Conservation (phyloP, 2,888 invertebrate species). For the Tetheella fluctuosa region DNA sequence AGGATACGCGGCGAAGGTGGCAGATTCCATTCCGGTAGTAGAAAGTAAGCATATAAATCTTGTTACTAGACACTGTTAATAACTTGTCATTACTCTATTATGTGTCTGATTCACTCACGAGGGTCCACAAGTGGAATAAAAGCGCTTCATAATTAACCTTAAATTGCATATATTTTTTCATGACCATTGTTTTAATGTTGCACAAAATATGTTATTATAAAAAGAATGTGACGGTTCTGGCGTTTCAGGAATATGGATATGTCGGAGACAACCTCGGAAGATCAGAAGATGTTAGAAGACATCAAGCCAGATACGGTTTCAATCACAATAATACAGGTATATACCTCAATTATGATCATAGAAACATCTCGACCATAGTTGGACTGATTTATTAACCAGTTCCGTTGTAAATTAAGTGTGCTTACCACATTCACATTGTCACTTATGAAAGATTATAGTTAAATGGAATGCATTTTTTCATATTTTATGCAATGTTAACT, state of each 20-base stretch:
- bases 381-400: too few species aligned
- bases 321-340: constrained; percentile 76
- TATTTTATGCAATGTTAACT: too few species aligned
- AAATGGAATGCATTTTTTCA: too few species aligned
- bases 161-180: too few species aligned
- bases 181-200: constrained; percentile 18
- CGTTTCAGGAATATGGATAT: constrained; percentile 58
- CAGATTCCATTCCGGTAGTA: constrained; percentile 91
- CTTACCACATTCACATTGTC: too few species aligned
- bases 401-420: too few species aligned
- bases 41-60: constrained; percentile 61
- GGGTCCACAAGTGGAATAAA: too few species aligned
- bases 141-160: too few species aligned
- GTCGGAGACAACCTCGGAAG: constrained; percentile 44
- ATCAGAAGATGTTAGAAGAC: constrained; percentile 63
- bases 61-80: too few species aligned
- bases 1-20: constrained; percentile 98
- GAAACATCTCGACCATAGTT: not conserved
- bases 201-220: not conserved
- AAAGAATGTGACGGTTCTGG: not conserved
- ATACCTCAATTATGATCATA: not conserved
- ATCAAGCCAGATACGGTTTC: constrained; percentile 78
- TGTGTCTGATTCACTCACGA: too few species aligned
- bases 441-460: too few species aligned
- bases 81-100: too few species aligned